These are phyloP conservation scores for Illadopsis cleaveri DNA, from an alignment of 2,113 vertebrate genomes.

Conservation along the genomic window DNA sequence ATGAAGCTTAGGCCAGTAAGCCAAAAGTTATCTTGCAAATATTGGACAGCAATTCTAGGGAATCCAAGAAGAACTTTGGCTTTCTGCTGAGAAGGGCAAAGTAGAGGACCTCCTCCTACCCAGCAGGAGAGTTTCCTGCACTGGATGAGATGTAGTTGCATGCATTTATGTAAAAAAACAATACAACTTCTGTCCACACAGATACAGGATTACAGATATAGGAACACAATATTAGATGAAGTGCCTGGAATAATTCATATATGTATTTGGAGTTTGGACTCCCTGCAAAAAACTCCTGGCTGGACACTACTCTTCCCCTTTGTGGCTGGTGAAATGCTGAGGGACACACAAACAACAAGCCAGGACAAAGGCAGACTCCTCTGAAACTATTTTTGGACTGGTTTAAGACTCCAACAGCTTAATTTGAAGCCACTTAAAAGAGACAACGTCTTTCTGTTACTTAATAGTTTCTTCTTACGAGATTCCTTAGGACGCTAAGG, in stretches of 20 bases:
- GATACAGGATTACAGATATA: not conserved
- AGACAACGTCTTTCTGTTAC: not conserved
- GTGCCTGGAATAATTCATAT: not conserved
- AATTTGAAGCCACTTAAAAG: not conserved
- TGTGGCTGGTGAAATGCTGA: not conserved
- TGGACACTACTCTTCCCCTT: not conserved
- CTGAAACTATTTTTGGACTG: not conserved
- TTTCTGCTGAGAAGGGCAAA: not conserved
- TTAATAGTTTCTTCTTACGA: not conserved
- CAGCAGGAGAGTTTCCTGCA: not conserved
- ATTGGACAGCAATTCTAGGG: fast-evolving
- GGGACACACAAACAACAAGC: fast-evolving
- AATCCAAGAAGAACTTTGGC: not conserved
- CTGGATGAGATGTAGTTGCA: not conserved
- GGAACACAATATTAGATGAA: not conserved
- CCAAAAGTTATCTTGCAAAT: not conserved
- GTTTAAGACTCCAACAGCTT: not conserved
- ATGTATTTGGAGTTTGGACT: not conserved
- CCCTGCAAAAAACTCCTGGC: fast-evolving
- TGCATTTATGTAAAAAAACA: not conserved
- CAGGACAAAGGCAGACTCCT: not conserved
- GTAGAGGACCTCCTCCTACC: not conserved
- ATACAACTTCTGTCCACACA: fast-evolving
- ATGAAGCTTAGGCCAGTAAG: not conserved
- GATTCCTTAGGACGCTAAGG: not conserved